These are phyloP conservation scores for Caenorhabditis plicata DNA, from an alignment of 2,888 invertebrate species.

Conservation along the genomic window DNA sequence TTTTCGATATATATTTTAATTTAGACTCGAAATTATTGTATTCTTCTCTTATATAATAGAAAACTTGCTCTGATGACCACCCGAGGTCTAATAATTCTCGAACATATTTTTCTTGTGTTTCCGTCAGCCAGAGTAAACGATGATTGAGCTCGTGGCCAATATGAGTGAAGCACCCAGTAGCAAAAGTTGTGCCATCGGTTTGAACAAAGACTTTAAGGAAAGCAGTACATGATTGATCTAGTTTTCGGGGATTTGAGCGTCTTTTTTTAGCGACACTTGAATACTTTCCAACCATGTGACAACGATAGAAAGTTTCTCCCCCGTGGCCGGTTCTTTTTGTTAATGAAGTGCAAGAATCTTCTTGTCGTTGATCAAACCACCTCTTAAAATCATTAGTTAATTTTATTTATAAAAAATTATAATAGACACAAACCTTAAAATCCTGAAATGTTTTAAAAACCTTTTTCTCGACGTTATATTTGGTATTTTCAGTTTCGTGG, in stretches of 20 bases:
- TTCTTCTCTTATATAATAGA: constrained; percentile 15
- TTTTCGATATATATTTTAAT: constrained; percentile 28
- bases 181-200: constrained; percentile 8
- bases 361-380: constrained; percentile 34
- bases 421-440: constrained; percentile 5
- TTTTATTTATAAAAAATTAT: not conserved
- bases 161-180: constrained; percentile 23
- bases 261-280: constrained; percentile 24
- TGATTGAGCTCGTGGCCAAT: constrained; percentile 33
- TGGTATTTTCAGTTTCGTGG: constrained; percentile 5
- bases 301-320: constrained; percentile 27
- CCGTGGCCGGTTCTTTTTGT: constrained; percentile 33
- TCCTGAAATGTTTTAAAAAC: constrained; percentile 3
- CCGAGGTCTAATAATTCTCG: constrained; percentile 18
- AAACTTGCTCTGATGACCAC: constrained; percentile 23
- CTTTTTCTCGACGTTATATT: constrained; percentile 5
- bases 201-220: constrained; percentile 14
- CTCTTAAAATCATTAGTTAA: too few species aligned
- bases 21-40: constrained; percentile 28
- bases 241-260: constrained; percentile 28
- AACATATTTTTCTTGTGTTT: constrained; percentile 30
- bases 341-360: constrained; percentile 27
- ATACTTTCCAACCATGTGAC: constrained; percentile 25
- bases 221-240: constrained; percentile 30
- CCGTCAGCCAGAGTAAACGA: constrained; percentile 25